Base-by-base conservation (phyloP, 2,113 vertebrate species). In the Numenius arquata region DNA sequence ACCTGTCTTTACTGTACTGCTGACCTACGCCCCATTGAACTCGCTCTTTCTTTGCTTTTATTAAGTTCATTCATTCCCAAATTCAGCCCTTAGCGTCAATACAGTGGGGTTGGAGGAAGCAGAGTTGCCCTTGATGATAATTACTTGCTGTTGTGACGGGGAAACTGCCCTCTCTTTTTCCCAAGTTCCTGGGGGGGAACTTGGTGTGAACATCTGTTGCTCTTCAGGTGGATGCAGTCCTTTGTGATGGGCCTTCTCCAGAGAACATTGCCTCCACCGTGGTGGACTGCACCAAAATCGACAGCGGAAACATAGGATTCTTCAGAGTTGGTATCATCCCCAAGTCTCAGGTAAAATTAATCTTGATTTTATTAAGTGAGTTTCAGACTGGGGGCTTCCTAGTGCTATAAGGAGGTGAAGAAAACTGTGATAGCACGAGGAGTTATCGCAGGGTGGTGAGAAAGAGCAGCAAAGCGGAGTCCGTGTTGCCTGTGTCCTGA, bases 191-290 rank as follows among this genome's bases (percentile, higher is more conserved):
- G 55, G 43, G 53, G 48, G 20, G 36, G 29, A 59, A 15, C 36
- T 47, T 45, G 72, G 6, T 72, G 36, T 45, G 72, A 55, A 32
- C 47, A 43, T 79, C 10, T 86, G 18, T 17, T 76, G 50, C 9
- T 82, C 13, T 55, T 30, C 50, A 99, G 99, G 99, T 99, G 68
- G 98, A 99, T 89, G 99, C 98, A 14, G 98, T 99, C 19, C 97
- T 99, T 29, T 99, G 99, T 85, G 98, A 98, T 38, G 99, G 99
- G 5, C 98, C 99, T 6, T 99, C 99, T 21, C 99, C 99, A 40
- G 99, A 99, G 95, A 99, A 99, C 76, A 98, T 99, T 48, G 99
- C 99, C 48, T 99, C 99, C 59, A 99, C 99, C 3, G 99, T 99
- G 23, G 98, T 99, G n/a, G 98, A 99, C 97, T 99, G 99, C 96